Evolutionary conservation across 92 coral and sea anemone species (phyloP).

Genomic region (Phenganax subtilis): DNA sequence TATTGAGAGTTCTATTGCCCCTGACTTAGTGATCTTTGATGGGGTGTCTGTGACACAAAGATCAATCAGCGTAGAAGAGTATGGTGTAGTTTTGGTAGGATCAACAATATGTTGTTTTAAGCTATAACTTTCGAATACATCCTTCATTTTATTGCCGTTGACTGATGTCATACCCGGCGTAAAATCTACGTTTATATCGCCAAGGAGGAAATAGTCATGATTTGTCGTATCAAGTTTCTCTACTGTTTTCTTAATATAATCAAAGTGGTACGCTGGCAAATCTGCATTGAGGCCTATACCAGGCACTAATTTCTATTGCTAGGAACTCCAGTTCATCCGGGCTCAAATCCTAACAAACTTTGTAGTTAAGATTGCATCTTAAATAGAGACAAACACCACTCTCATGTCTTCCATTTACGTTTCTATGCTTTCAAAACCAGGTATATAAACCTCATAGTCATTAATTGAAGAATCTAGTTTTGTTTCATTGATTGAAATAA

Average conservation of each 20-base stretch:
- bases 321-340: constrained; percentile 36
- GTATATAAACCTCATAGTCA: constrained; percentile 52
- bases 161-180: background rate
- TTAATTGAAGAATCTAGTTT: constrained; percentile 50
- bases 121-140: background rate
- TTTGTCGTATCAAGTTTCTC: background rate
- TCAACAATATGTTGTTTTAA: background rate
- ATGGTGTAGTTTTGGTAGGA: background rate
- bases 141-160: background rate
- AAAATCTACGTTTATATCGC: background rate
- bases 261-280: constrained; percentile 42
- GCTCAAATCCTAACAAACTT: constrained; percentile 1
- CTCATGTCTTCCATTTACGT: too few relatives aligned
- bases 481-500: constrained; percentile 53
- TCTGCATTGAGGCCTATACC: constrained; percentile 45
- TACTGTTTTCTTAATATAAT: background rate
- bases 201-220: background rate
- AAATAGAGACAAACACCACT: too few relatives aligned
- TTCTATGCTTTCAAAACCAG: background rate
- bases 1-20: background rate
- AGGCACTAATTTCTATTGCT: constrained; percentile 35
- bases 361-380: background rate
- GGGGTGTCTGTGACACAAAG: background rate
- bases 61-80: background rate
- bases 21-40: background rate